A percentile compares a stretch with the other conserved stretches of the same genome.
phyloP scores from a whole-genome alignment of 2,113 vertebrate species.

The Prolemur simus region DNA sequence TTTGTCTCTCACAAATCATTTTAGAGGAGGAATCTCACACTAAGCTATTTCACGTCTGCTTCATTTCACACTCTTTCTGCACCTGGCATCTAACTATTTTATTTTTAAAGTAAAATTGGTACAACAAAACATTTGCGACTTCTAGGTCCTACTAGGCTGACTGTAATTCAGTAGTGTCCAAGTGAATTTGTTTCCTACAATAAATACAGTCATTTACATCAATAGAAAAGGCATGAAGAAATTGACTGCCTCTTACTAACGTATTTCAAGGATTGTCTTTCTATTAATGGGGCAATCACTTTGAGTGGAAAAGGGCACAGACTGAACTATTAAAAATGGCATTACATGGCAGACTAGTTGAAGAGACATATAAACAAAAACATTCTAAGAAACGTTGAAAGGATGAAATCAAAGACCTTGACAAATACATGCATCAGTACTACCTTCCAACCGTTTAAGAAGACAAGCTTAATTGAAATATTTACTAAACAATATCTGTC shows the following conservation, averaged over 20 bases:
- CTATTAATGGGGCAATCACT: conserved; percentile 24
- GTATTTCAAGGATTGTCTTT: conserved; percentile 38
- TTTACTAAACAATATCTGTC: conserved; percentile 16
- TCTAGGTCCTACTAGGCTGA: neutral
- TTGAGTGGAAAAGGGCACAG: neutral
- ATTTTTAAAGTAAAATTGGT: conserved; percentile 63
- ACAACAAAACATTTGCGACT: neutral
- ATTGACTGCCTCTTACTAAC: neutral
- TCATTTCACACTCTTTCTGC: conserved; percentile 24
- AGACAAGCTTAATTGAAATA: neutral
- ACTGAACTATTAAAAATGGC: neutral
- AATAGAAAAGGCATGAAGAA: conserved; percentile 22
- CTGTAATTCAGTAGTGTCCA: conserved; percentile 25
- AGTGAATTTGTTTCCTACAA: conserved; percentile 57
- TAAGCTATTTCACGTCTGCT: neutral
- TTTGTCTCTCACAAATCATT: conserved; percentile 43
- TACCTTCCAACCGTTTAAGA: neutral
- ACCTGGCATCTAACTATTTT: neutral
- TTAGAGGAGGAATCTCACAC: conserved; percentile 23
- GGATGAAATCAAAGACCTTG: neutral
- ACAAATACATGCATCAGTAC: neutral
- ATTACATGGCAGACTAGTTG: neutral
- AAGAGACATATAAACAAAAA: neutral
- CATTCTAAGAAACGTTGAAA: neutral
- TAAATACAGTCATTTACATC: conserved; percentile 48